Evolutionary conservation across 64 coral and sea anemone species (phyloP).

Genomic region (Stylophora pistillata): DNA sequence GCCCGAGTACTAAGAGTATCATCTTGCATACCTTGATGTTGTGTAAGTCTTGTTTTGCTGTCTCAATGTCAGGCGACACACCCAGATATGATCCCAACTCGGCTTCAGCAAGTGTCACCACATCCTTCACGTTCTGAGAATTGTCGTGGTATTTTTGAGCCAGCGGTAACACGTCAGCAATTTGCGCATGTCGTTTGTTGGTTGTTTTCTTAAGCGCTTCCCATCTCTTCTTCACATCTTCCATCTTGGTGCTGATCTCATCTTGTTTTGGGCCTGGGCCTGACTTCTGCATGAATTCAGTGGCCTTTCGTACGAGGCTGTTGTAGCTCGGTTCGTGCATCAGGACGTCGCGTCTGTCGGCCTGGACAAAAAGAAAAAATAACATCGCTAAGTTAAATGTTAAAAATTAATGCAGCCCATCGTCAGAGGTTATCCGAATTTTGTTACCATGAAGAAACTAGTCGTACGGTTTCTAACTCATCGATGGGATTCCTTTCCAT

Average conservation of each 20-base stretch:
- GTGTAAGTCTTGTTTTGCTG: conserved; percentile 48
- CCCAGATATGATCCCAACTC: conserved; percentile 49
- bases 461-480: too few relatives aligned
- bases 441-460: too few relatives aligned
- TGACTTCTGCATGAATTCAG: conserved; percentile 40
- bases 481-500: too few relatives aligned
- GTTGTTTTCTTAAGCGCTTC: conserved; percentile 52
- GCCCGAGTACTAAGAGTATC: too few relatives aligned
- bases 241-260: conserved; percentile 43
- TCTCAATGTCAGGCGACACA: conserved; percentile 49
- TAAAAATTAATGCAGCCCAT: too few relatives aligned
- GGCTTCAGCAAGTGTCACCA: conserved; percentile 71
- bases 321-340: conserved; percentile 69
- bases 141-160: conserved; percentile 78
- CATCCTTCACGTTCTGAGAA: conserved; percentile 83
- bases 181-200: conserved; percentile 43
- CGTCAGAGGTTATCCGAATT: too few relatives aligned
- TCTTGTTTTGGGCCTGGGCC: conserved; percentile 40
- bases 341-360: conserved; percentile 66
- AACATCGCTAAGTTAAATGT: neutral
- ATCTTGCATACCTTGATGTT: conserved; percentile 22
- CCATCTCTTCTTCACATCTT: conserved; percentile 77
- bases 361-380: conserved; percentile 20
- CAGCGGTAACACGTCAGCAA: conserved; percentile 75
- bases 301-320: conserved; percentile 56